Evolutionary conservation across 2,888 invertebrate genomes (phyloP).

Genomic region (Stenodema calcarata): DNA sequence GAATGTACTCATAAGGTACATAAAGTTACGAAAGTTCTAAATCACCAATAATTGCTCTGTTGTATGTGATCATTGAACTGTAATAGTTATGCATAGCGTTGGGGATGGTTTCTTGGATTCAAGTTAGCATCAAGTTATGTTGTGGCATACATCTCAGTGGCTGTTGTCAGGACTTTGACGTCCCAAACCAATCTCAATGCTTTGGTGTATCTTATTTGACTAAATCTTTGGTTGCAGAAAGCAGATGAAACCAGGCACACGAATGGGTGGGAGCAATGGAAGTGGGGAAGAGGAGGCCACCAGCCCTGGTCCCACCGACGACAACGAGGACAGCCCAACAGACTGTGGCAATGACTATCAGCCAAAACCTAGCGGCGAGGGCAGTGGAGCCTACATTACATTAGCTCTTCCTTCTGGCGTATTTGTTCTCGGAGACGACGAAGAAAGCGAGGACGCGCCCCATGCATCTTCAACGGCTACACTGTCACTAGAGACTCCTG

Average conservation of each 20-base stretch:
- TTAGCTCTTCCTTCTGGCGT: background rate
- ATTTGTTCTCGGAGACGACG: background rate
- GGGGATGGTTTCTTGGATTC: too few relatives aligned
- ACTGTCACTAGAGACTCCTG: constrained; percentile 21
- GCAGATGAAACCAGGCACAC: constrained; percentile 36
- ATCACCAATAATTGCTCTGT: too few relatives aligned
- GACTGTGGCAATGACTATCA: background rate
- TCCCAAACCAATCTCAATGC: too few relatives aligned
- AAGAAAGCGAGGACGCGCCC: background rate
- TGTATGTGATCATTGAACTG: too few relatives aligned
- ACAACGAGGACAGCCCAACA: background rate
- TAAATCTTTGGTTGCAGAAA: background rate
- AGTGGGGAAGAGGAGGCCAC: constrained; percentile 10
- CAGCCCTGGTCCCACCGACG: background rate
- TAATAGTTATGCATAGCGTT: too few relatives aligned
- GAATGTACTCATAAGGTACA: too few relatives aligned
- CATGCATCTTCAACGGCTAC: background rate
- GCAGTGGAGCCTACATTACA: background rate
- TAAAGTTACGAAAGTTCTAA: too few relatives aligned
- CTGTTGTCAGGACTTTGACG: too few relatives aligned
- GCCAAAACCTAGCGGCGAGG: background rate
- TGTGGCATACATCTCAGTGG: too few relatives aligned
- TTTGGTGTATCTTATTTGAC: too few relatives aligned
- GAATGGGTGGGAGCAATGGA: constrained; percentile 41
- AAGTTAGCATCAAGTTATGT: too few relatives aligned